These are phyloP conservation scores for Cygnus buccinator DNA, from an alignment of 2,113 vertebrate genomes.

Conservation along the genomic window DNA sequence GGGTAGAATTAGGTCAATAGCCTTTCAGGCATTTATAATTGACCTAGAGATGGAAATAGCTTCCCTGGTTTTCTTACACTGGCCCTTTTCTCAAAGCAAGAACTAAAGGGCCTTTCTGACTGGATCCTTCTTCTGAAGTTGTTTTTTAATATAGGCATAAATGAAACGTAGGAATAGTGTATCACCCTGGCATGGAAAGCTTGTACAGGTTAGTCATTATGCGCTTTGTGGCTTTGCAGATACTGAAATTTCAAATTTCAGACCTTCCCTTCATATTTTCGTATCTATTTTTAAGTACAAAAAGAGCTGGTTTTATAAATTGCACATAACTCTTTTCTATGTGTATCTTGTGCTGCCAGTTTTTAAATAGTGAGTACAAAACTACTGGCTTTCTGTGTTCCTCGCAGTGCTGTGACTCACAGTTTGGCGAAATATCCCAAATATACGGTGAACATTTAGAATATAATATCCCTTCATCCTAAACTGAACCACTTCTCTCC, in stretches of 20 bases:
- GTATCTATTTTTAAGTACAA: not conserved
- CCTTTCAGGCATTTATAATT: not conserved
- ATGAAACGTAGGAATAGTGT: not conserved
- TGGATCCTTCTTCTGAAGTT: not conserved
- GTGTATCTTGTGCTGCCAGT: not conserved
- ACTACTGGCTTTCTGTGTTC: not conserved
- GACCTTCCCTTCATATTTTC: not conserved
- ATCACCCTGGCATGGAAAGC: not conserved
- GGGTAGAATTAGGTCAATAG: not conserved
- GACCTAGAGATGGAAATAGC: not conserved
- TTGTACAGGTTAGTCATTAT: not conserved
- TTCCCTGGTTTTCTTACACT: not conserved
- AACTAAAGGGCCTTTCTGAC: not conserved
- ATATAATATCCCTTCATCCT: not conserved
- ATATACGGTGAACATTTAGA: not conserved
- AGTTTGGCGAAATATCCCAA: not conserved
- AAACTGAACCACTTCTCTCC: not conserved
- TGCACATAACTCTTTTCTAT: accelerated
- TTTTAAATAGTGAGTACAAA: not conserved
- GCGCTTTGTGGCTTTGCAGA: not conserved
- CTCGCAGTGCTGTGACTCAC: not conserved
- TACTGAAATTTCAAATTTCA: not conserved
- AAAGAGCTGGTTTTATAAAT: not conserved
- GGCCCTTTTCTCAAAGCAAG: not conserved
- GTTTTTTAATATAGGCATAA: not conserved